Evolutionary conservation across 2,888 invertebrate species (phyloP), one percentile per base, ranked within the genome.

Genomic region (Andrena dorsata): DNA sequence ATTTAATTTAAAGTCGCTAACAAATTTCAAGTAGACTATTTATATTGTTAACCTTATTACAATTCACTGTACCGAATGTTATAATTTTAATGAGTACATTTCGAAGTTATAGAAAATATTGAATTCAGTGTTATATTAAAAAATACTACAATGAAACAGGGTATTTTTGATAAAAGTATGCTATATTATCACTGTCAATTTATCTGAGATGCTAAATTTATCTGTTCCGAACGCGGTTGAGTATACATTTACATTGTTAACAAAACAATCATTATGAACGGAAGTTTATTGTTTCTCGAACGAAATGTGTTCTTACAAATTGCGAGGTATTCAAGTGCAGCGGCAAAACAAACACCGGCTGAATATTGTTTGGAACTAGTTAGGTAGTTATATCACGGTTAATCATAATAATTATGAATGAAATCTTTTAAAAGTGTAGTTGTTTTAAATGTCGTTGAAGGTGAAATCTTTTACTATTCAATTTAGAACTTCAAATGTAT

Each of bases 291-390:
- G 26, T 23, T 20, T 68, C 51, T 72, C 1, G 49, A 53, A 58
- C 63, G 66, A 63, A 79, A 72, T 20, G 1, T n/a, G 16, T 49
- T 47, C 6, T 66, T 68, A 28, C 53, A 63, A n/a, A 49, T 30
- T 41, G 35, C 35, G 26, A 72, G 47, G 2, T 53, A 72, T 32
- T 72, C 72, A n/a, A 60, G 64, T 51, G 41, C 10, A 49, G 32
- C 8, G n/a, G 8, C 8, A 8, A 94, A 93, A 89, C 94, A 95
- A 90, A 94, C 95, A 7, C 93, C 95, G 26, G 92, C 95, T 49
- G 94, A 95, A 87, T 96, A 96, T 91, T 96, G 96, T 92, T 90
- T 95, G 82, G 94, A 95, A 86, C 93, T 96, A 87, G 95, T 96
- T 49, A 95, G 95, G 96, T 96, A 41, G 13, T 4, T 41, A 94